Percentiles rank a stretch among this genome's conserved stretches.
Evolutionary conservation across 1,140 invertebrate species (phyloP).

Genomic region (Philopotamus ludificatus): DNA sequence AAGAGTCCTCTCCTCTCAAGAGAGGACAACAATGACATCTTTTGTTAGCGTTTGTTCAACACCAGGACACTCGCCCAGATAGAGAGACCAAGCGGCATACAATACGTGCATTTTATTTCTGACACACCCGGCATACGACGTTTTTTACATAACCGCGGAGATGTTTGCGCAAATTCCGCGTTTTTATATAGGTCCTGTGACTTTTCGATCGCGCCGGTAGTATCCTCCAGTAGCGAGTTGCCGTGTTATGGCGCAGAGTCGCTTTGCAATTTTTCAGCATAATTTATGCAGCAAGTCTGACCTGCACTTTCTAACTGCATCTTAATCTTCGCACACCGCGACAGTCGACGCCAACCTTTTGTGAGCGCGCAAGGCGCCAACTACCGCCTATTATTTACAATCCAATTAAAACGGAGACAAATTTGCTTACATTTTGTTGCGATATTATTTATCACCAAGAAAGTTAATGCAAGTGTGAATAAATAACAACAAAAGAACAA

Average conservation of each 20-base stretch:
- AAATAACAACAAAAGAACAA: too few relatives aligned
- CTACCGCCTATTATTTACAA: background rate
- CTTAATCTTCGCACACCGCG: constrained; percentile 25
- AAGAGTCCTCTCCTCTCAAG: constrained; percentile 30
- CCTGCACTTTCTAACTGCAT: constrained; percentile 29
- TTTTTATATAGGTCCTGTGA: background rate
- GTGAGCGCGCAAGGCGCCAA: background rate
- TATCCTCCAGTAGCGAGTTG: background rate
- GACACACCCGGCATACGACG: background rate
- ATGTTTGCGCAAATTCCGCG: background rate
- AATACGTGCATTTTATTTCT: too few relatives aligned
- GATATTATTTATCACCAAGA: too few relatives aligned
- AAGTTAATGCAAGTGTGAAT: too few relatives aligned
- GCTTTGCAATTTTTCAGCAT: constrained; percentile 34
- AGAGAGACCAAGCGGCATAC: too few relatives aligned
- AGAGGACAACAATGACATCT: constrained; percentile 32
- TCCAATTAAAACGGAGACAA: constrained; percentile 1
- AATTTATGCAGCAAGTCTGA: constrained; percentile 32
- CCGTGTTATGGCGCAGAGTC: background rate
- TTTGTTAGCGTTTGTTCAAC: constrained; percentile 31
- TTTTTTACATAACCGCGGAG: background rate
- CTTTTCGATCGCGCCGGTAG: background rate
- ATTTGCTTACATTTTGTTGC: too few relatives aligned
- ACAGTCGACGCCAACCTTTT: constrained; percentile 24
- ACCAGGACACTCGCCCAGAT: constrained; percentile 20